Evolutionary conservation across 2,888 invertebrate species (phyloP), one percentile per base, ranked within the genome.

Genomic region (Drosophila prostipennis): DNA sequence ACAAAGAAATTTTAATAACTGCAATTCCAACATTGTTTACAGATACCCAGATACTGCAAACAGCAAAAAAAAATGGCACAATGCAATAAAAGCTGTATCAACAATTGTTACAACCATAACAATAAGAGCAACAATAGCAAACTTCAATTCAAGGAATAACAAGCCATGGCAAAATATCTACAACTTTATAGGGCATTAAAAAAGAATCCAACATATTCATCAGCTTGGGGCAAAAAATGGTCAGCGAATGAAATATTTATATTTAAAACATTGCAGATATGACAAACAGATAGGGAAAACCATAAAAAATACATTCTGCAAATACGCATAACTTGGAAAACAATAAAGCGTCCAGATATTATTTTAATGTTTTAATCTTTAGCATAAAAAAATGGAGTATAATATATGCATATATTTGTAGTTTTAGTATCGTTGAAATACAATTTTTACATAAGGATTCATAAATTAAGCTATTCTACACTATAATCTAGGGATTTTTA

Each of bases 71-170:
- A 34, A 19, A 34, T 48, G 48, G 8, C 48, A 19, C 34, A 6
- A 8, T 13, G 19, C 39, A 4, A 53, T 53, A 40, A 57, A 40
- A 53, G 57, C 57, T 19, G 39, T 53, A 32, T 14, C 39, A 57
- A 57, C 53, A 57, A 53, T 57, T 57, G 57, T 53, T 57, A 40
- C 53, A 57, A 19, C 39, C 39, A 53, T 40, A 57, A 57, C 53
- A 53, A 57, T 53, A 14, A 40, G 32, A 39, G 19, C 57, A 29
- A 14, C 39, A 53, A 40, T 16, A 23, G 39, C 29, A 32, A 52
- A 39, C 53, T 53, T 40, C 19, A n/a, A 40, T 40, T 40, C 39
- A 53, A 32, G 39, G 26, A n/a, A 56, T 19, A 52, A 29, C 14
- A 29, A 39, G 13, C 10, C 16, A 29, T 37, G 5, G n/a, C 3